Percentiles rank a stretch among this genome's conserved stretches.
These are phyloP conservation scores for Apostichopus leukothele DNA, from an alignment of 53 echinoderm and acorn worm genomes.

Conservation along the genomic window DNA sequence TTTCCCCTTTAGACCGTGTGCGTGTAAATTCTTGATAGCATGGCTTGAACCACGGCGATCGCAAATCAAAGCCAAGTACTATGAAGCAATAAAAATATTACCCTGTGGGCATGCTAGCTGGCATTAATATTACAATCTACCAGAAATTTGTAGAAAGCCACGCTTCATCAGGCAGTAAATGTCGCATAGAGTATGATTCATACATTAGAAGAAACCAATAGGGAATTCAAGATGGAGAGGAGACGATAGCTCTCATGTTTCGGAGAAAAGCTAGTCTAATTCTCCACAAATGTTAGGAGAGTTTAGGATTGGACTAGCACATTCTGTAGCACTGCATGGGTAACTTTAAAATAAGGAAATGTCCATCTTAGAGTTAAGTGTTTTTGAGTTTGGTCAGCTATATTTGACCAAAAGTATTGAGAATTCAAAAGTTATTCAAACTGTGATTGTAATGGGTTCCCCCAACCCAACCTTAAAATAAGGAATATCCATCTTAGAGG, in stretches of 20 bases:
- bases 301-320: no score
- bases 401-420: no score
- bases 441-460: no score
- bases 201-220: slow-evolving; percentile 15
- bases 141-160: slow-evolving; percentile 5
- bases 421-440: no score
- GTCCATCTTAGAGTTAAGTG: no score
- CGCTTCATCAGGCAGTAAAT: slow-evolving; percentile 37
- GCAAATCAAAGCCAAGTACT: slow-evolving; percentile 32
- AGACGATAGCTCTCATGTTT: not conserved
- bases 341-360: no score
- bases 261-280: not conserved
- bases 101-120: slow-evolving; percentile 33
- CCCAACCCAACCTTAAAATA: no score
- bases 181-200: slow-evolving; percentile 39
- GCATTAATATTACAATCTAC: slow-evolving; percentile 15
- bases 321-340: no score
- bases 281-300: no score
- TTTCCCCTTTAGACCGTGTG: not conserved
- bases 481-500: no score
- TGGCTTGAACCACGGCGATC: not conserved
- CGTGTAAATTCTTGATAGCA: not conserved
- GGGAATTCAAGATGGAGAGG: not conserved
- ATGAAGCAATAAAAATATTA: slow-evolving; percentile 32
- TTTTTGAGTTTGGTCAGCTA: no score